Evolutionary conservation across 2,113 vertebrate species (phyloP), one percentile per base, ranked within the genome.

Genomic region (Triplophysa tibetana): DNA sequence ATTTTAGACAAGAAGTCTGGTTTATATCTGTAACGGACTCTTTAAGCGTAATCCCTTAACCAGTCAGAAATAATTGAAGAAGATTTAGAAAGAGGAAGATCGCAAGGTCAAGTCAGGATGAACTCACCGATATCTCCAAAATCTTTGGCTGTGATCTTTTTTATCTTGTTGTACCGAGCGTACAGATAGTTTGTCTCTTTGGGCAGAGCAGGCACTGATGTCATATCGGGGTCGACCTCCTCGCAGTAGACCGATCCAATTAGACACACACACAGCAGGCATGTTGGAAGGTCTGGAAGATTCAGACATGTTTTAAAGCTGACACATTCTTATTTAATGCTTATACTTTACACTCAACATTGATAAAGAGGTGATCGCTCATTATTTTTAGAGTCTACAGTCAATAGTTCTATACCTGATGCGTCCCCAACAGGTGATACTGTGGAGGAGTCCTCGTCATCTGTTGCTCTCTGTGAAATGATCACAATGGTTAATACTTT

Each of bases 231-330:
- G 87, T 70, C 88, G 33, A 94, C 89, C 87, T 99, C 98, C 88
- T 99, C 97, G 56, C 98, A 99, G 90, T 99, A 99, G 23, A 99
- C 97, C 0, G 98, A 99, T 12, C 97, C 95, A 8, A 94, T 97
- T 83, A 99, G 89, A 86, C 98, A 99, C 33, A 97, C 96, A 61
- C 98, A 99, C 72, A 97, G 83, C 79, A 99, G 90, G 68, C 98
- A 99, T 0, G 98, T 99, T 14, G 97, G 97, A 82, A 95, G 90
- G 78, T 96, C 94, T 96, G 90, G 67, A 91, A 90, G 69, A 79
- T 62, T 63, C 16, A 45, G 16, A 75, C 45, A 9, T 3, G 16
- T 41, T 75, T 48, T 4, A 70, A 33, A 33, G 56, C 17, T 8
- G 68, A 17, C 50, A 56, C 52, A 54, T 54, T 54, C 7, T 54